Percentiles rank a stretch among this genome's conserved stretches.
Evolutionary conservation across 2,888 invertebrate species (phyloP).

Genomic region (Pterostichus madidus): DNA sequence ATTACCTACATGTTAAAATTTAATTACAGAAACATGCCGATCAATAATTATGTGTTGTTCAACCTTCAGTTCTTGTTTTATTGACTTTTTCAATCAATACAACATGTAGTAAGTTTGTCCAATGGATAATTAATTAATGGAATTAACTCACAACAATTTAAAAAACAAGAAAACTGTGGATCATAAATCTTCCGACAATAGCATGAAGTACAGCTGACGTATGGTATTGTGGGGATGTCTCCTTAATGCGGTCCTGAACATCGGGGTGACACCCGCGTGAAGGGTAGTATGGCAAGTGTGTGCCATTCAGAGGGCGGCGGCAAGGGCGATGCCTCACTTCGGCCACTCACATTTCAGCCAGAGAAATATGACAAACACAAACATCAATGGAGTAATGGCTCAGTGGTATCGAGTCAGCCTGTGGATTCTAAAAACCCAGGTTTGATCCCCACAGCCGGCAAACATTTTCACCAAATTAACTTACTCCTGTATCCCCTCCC

Average conservation of each 20-base stretch:
- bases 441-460: too few relatives aligned
- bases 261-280: too few relatives aligned
- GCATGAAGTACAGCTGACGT: background rate
- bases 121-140: conserved; percentile 1
- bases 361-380: too few relatives aligned
- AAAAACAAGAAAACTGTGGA: background rate
- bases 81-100: conserved; percentile 18
- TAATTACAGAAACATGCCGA: background rate
- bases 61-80: background rate
- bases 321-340: background rate
- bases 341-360: background rate
- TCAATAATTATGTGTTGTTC: background rate
- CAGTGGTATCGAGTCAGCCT: too few relatives aligned
- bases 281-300: too few relatives aligned
- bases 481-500: too few relatives aligned
- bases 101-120: background rate
- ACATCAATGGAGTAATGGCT: too few relatives aligned
- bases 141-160: background rate
- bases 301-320: too few relatives aligned
- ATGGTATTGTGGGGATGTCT: conserved; percentile 9
- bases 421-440: too few relatives aligned
- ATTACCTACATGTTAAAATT: conserved; percentile 15
- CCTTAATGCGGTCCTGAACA: conserved; percentile 17
- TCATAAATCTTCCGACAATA: conserved; percentile 19
- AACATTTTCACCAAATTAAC: too few relatives aligned